phyloP scores from a whole-genome alignment of 53 echinoderm and acorn worm genomes.

The Holothuria scabra region DNA sequence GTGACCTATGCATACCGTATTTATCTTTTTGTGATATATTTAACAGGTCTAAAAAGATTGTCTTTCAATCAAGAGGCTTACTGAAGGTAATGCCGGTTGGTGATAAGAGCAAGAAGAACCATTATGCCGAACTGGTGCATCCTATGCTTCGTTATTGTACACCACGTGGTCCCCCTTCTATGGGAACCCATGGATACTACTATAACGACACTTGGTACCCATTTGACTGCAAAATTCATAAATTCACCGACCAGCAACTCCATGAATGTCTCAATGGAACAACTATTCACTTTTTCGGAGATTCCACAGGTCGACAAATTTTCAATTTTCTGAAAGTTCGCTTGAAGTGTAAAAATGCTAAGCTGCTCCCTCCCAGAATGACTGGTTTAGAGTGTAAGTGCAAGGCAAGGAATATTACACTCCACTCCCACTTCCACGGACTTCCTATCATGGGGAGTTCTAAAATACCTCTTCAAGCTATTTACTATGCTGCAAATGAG shows the following conservation, averaged over 20 bases:
- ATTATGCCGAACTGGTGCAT: neutral
- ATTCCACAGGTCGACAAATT: constrained; percentile 6
- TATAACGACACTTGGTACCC: neutral
- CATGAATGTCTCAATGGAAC: neutral
- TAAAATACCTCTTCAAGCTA: neutral
- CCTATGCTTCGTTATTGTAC: neutral
- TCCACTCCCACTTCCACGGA: neutral
- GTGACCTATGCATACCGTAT: no score
- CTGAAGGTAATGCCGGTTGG: neutral
- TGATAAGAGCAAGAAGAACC: neutral
- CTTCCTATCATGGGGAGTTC: neutral
- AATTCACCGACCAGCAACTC: neutral
- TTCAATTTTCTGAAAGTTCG: neutral
- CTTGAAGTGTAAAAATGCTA: neutral
- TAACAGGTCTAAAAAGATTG: neutral
- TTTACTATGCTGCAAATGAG: neutral
- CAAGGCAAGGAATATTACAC: neutral
- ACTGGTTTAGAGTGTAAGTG: neutral
- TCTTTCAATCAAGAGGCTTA: neutral
- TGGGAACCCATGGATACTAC: neutral
- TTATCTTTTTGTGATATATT: no score
- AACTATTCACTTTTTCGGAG: constrained; percentile 1
- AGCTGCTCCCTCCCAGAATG: neutral
- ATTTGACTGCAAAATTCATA: neutral
- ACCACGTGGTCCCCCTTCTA: neutral